phyloP scores from a whole-genome alignment of 2,797 vertebrate genomes.

The Galago senegalensis region DNA sequence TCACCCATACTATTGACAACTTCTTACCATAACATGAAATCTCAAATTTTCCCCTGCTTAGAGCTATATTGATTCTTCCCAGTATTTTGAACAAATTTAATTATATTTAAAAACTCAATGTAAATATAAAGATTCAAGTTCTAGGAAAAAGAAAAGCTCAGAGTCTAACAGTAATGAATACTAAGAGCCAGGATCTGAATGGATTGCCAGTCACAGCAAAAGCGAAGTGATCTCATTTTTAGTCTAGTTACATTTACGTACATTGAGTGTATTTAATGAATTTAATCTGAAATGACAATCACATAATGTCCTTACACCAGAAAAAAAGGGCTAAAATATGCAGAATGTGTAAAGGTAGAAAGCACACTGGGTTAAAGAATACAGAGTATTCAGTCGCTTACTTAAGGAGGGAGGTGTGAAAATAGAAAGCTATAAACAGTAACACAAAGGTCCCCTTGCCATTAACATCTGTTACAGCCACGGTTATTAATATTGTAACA shows the following conservation, averaged over 20 bases:
- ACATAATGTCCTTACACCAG: not conserved
- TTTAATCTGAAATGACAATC: not conserved
- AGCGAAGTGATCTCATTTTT: not conserved
- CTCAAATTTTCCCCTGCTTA: not conserved
- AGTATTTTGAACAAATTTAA: not conserved
- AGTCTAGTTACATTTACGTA: not conserved
- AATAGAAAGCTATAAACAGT: constrained; percentile 40
- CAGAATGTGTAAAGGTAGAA: not conserved
- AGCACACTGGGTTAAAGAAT: not conserved
- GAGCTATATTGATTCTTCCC: not conserved
- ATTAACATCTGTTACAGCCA: constrained; percentile 46
- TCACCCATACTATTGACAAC: not conserved
- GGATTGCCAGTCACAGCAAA: not conserved
- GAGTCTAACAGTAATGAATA: not conserved
- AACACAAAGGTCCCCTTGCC: constrained; percentile 49
- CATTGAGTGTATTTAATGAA: not conserved
- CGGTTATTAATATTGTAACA: constrained; percentile 53
- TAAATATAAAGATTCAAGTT: not conserved
- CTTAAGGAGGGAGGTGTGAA: constrained; percentile 13
- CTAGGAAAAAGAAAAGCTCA: not conserved
- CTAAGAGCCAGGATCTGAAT: not conserved
- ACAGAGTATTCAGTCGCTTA: not conserved
- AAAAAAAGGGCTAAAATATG: not conserved
- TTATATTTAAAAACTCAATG: not conserved
- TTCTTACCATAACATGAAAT: not conserved